These are phyloP conservation scores for Myocastor coypus DNA, from an alignment of 2,113 vertebrate genomes.

Conservation along the genomic window DNA sequence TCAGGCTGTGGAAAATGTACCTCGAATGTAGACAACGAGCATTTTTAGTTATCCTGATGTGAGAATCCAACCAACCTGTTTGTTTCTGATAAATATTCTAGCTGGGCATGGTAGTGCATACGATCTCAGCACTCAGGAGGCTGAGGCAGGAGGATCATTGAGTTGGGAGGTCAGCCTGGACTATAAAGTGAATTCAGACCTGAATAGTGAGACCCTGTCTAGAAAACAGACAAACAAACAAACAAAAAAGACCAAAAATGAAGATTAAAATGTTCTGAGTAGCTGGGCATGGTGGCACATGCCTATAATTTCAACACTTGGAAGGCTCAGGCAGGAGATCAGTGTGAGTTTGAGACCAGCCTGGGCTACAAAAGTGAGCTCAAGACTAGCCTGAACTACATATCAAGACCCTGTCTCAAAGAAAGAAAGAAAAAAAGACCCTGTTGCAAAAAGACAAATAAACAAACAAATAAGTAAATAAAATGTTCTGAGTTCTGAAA, in stretches of 20 bases:
- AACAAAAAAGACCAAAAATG: too few species aligned
- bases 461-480: too few species aligned
- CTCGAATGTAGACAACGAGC: background rate
- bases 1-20: background rate
- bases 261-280: background rate
- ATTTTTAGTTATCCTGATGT: background rate
- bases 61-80: background rate
- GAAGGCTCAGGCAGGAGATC: background rate
- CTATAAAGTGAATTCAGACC: too few species aligned
- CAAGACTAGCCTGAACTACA: background rate
- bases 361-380: background rate
- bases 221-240: too few species aligned
- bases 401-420: background rate
- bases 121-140: background rate
- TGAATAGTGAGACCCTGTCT: too few species aligned
- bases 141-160: background rate
- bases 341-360: background rate
- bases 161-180: too few species aligned
- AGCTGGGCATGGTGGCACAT: background rate
- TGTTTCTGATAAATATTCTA: background rate
- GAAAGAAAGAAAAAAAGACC: background rate
- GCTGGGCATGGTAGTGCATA: background rate
- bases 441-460: too few species aligned
- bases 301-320: background rate
- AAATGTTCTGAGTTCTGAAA: conserved; percentile 21